Evolutionary conservation across 2,113 vertebrate species (phyloP).

Genomic region (Rhinoptilus africanus): DNA sequence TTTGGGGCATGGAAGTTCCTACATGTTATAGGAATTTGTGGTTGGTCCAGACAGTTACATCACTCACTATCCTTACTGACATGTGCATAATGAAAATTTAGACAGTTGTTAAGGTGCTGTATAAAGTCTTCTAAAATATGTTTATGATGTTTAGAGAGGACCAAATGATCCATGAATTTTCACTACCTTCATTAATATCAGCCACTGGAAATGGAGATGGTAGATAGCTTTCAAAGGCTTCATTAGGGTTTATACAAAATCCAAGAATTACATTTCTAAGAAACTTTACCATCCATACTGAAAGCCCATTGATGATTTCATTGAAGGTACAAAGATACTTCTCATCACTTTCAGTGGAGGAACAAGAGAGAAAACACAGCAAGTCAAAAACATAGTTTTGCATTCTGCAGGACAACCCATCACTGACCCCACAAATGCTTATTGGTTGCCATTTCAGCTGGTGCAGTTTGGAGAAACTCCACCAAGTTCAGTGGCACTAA

Average conservation of each 20-base stretch:
- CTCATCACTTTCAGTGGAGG: neutral
- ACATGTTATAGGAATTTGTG: neutral
- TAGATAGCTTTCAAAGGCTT: neutral
- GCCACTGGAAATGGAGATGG: neutral
- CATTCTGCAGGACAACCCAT: neutral
- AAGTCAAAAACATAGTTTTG: rapidly evolving
- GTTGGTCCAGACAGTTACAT: neutral
- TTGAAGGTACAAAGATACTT: neutral
- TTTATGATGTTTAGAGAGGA: neutral
- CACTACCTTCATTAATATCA: neutral
- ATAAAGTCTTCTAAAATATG: neutral
- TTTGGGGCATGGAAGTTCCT: neutral
- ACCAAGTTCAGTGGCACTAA: neutral
- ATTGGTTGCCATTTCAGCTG: neutral
- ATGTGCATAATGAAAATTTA: neutral
- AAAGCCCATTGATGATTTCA: neutral
- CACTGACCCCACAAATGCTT: neutral
- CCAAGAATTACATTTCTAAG: neutral
- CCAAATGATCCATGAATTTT: neutral
- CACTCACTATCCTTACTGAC: neutral
- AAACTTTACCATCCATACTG: neutral
- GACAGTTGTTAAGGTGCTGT: neutral
- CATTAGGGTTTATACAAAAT: neutral
- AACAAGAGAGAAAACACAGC: neutral
- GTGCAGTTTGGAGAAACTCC: neutral